Evolutionary conservation across 1,140 invertebrate species (phyloP).

Genomic region (Calephelis virginiensis): DNA sequence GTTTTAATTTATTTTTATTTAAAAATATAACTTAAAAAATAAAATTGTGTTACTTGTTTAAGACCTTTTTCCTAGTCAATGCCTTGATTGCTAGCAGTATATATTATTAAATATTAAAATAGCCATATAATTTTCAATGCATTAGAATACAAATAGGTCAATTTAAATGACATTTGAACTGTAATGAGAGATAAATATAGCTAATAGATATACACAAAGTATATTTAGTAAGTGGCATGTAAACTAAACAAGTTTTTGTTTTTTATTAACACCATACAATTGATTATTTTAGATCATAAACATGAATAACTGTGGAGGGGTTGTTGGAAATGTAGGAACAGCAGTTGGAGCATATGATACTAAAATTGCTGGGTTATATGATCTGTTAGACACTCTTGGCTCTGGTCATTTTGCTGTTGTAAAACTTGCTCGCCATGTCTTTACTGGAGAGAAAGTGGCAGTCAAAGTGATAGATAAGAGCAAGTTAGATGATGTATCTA

Average conservation of each 20-base stretch:
- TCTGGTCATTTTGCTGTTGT: slow-evolving; percentile 99
- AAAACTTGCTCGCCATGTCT: slow-evolving; percentile 98
- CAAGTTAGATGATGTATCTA: slow-evolving; percentile 97
- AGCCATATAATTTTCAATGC: neutral
- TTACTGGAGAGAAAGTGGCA: slow-evolving; percentile 99
- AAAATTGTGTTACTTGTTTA: no score
- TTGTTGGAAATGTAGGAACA: slow-evolving; percentile 45
- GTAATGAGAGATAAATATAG: no score
- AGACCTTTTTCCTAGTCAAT: no score
- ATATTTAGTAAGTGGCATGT: no score
- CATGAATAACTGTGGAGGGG: slow-evolving; percentile 66
- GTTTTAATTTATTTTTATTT: neutral
- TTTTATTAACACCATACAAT: slow-evolving; percentile 10
- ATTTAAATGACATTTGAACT: neutral
- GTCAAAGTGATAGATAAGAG: slow-evolving; percentile 98
- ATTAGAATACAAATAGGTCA: neutral
- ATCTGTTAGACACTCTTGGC: slow-evolving; percentile 95
- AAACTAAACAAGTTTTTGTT: neutral
- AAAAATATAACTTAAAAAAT: no score
- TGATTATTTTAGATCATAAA: slow-evolving; percentile 26
- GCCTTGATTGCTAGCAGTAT: no score
- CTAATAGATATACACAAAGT: no score
- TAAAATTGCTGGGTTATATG: slow-evolving; percentile 98
- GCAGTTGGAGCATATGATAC: slow-evolving; percentile 83
- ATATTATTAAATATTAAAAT: neutral